Evolutionary conservation across 1,140 invertebrate species (phyloP).

Genomic region (Diuraphis noxia): DNA sequence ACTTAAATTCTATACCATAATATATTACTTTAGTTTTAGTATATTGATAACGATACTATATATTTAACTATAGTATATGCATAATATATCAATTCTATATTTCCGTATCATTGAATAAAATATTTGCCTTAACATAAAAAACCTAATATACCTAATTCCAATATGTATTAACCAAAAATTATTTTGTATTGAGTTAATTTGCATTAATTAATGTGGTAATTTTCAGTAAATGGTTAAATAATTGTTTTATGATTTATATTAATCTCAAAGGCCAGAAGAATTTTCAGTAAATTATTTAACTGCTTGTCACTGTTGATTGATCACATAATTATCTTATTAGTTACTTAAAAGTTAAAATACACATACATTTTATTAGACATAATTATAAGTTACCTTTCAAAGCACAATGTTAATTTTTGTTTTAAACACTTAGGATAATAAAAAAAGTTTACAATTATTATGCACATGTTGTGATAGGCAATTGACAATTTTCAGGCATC

Average conservation of each 20-base stretch:
- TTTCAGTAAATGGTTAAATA: not conserved
- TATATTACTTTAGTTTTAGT: no score
- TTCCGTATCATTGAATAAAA: not conserved
- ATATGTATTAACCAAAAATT: not conserved
- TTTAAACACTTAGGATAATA: not conserved
- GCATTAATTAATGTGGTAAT: not conserved
- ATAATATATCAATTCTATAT: not conserved
- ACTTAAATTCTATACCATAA: not conserved
- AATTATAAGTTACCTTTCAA: not conserved
- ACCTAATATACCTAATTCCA: not conserved
- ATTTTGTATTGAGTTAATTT: not conserved
- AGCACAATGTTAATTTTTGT: not conserved
- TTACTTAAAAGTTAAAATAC: not conserved
- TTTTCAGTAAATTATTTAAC: not conserved
- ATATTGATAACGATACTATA: no score
- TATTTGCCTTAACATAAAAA: not conserved
- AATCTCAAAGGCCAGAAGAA: not conserved
- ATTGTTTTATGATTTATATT: not conserved
- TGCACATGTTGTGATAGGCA: slow-evolving; percentile 5
- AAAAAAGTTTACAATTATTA: not conserved
- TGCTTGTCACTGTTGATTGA: not conserved
- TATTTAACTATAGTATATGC: no score
- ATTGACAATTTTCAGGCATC: slow-evolving; percentile 43
- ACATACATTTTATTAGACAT: not conserved
- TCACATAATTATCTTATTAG: not conserved